Conservation (phyloP, 2,797 vertebrate genomes). For the Cichlasoma orientale region DNA sequence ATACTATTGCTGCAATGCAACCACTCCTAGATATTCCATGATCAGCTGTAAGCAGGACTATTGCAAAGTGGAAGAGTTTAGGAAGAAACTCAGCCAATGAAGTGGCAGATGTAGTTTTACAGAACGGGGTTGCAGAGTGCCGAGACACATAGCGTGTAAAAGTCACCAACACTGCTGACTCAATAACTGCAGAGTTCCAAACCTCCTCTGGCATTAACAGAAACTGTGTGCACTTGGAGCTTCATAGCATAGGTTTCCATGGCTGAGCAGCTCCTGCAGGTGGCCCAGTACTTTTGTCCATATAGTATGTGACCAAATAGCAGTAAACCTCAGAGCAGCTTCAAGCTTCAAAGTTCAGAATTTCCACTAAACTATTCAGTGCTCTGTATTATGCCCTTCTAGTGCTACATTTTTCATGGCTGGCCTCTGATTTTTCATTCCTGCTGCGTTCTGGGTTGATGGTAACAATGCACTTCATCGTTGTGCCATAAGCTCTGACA, state of each 20-base stretch:
- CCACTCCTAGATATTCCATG: not conserved
- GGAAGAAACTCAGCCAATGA: not conserved
- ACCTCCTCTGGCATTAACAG: not conserved
- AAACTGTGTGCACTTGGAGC: not conserved
- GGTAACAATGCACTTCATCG: constrained; percentile 56
- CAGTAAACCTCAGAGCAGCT: not conserved
- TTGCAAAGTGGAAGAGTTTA: not conserved
- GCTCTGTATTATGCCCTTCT: constrained; percentile 4
- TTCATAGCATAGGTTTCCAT: not conserved
- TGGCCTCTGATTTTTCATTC: constrained; percentile 30
- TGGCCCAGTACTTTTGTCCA: not conserved
- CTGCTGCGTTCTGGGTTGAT: constrained; percentile 7
- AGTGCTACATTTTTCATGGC: constrained; percentile 3
- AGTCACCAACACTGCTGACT: not conserved
- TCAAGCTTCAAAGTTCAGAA: not conserved
- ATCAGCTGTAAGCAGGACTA: not conserved
- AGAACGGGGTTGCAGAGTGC: not conserved
- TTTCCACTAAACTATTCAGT: not conserved
- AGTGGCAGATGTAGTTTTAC: not conserved
- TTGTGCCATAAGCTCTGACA: constrained; percentile 53
- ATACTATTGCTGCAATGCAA: not conserved
- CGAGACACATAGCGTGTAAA: not conserved
- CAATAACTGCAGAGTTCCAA: too few relatives aligned
- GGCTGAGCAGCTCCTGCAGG: not conserved
- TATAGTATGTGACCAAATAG: not conserved